Conservation (phyloP, 2,888 invertebrate genomes). For the Acleris laterana region DNA sequence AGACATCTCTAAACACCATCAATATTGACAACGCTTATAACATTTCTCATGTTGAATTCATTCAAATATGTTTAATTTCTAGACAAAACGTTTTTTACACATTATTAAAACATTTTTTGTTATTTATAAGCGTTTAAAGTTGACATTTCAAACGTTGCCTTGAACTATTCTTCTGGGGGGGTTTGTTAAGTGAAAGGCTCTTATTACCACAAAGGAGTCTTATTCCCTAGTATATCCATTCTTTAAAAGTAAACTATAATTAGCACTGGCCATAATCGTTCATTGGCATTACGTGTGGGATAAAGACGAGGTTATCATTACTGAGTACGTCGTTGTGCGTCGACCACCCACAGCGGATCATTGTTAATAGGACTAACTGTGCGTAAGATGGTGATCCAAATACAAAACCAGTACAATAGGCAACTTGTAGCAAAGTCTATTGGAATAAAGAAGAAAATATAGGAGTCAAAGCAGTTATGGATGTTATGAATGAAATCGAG, state of each 20-base stretch:
- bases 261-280: slow-evolving; percentile 29
- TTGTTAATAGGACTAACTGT: slow-evolving; percentile 7
- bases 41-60: slow-evolving; percentile 21
- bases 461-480: neutral
- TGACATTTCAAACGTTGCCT: neutral
- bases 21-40: slow-evolving; percentile 28
- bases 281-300: slow-evolving; percentile 34
- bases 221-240: slow-evolving; percentile 8
- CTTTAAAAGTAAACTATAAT: slow-evolving; percentile 19
- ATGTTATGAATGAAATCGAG: neutral
- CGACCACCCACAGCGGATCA: slow-evolving; percentile 28
- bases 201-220: slow-evolving; percentile 16
- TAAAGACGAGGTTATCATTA: slow-evolving; percentile 34
- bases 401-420: neutral
- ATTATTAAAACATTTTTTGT: neutral
- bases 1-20: slow-evolving; percentile 33
- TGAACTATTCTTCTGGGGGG: neutral
- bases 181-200: slow-evolving; percentile 4
- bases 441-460: neutral
- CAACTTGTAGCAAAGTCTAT: neutral
- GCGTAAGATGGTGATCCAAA: slow-evolving; percentile 11
- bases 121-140: neutral
- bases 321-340: slow-evolving; percentile 22
- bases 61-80: slow-evolving; percentile 1
- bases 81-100: too few species aligned